Evolutionary conservation across 2,113 vertebrate species (phyloP).

Genomic region (Clarias macrocephalus): DNA sequence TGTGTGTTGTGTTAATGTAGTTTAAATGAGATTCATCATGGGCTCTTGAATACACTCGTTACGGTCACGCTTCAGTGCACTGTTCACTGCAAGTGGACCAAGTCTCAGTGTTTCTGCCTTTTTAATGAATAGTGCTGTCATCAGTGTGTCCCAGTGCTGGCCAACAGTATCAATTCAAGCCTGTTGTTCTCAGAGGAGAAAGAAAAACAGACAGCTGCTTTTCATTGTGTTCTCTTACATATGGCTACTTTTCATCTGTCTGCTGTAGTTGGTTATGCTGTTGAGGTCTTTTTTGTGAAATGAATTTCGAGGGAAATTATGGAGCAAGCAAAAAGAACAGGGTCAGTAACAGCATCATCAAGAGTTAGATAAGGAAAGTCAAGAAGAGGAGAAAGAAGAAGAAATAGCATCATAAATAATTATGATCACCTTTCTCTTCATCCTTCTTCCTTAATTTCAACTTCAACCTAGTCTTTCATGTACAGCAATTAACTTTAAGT

Average conservation of each 20-base stretch:
- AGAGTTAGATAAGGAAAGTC: not conserved
- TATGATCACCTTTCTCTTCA: not conserved
- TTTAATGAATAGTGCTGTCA: constrained; percentile 41
- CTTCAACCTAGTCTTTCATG: not conserved
- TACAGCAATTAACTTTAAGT: not conserved
- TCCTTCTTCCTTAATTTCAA: not conserved
- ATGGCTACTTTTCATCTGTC: constrained; percentile 28
- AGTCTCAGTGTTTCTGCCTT: constrained; percentile 19
- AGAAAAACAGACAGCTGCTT: constrained; percentile 34
- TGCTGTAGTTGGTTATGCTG: not conserved
- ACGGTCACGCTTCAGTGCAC: not conserved
- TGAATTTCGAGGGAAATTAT: not conserved
- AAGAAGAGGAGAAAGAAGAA: not conserved
- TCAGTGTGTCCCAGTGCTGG: constrained; percentile 8
- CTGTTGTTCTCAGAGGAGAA: constrained; percentile 28
- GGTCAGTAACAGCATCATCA: not conserved
- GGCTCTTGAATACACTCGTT: constrained; percentile 25
- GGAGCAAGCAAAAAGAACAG: not conserved
- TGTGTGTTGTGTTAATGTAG: constrained; percentile 34
- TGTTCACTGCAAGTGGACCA: constrained; percentile 17
- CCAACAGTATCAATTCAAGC: not conserved
- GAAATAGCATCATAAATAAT: not conserved
- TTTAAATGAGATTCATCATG: constrained; percentile 41
- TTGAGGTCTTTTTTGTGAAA: constrained; percentile 12
- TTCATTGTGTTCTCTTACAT: not conserved